Base-by-base conservation (phyloP, 2,113 vertebrate genomes). In the Xiphias gladius region DNA sequence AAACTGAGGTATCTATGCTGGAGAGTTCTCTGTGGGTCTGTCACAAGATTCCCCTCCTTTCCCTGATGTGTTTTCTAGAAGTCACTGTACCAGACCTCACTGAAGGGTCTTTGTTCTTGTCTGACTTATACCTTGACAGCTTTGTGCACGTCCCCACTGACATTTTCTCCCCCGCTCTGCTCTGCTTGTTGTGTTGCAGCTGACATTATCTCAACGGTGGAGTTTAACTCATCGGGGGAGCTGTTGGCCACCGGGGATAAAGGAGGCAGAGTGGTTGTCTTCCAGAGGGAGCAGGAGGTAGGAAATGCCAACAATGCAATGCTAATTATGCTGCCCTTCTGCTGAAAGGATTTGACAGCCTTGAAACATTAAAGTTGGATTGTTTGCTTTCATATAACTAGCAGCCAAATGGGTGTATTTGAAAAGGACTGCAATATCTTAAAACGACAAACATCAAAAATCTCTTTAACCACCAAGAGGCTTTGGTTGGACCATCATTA, bases 131-230 rank as follows among this genome's bases (percentile, higher is more conserved):
- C 75, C 72, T 80, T 82, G 82, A 89, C 77, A 79, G 80, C 81
- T 83, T 70, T 82, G 66, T 83, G 39, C 76, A n/a, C 28, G 37
- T 77, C 65, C 80, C 80, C 65, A 24, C 79, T 93, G 90, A 94
- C 91, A 88, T 89, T 89, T 88, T 72, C 73, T 55, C 76, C 52
- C 68, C 74, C 73, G 64, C 78, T 86, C 66, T 75, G 35, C 80
- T 84, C 73, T 94, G 94, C 95, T 93, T 95, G 92, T 90, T 96
- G 93, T 94, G 80, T 90, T 93, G 67, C 95, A 99, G 98, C 98
- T 97, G 98, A 99, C 96, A 99, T 99, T 96, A 99, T 99, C 97
- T 99, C 98, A 90, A 99, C 98, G 73, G 98, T 99, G 93, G 98
- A 99, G 96, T 99, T 99, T 96, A 99, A 99, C 97, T 96, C 97